Evolutionary conservation across 2,888 invertebrate genomes (phyloP), one percentile per base, ranked within the genome.

Genomic region (Diogma glabrata): DNA sequence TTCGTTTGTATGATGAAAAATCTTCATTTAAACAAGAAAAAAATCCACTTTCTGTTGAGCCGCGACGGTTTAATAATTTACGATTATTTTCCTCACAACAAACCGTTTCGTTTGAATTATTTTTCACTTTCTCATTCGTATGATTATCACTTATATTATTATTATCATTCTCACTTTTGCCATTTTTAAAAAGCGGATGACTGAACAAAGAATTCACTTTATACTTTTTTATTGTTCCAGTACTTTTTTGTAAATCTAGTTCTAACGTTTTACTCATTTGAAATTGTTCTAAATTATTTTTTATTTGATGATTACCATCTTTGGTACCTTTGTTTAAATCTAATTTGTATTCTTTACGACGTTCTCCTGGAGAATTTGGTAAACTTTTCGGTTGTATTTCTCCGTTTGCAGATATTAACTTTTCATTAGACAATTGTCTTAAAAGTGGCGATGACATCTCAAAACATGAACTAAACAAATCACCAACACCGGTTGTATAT

Each of bases 1-100:
- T 48, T 14, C 30, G 22, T 30, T 54, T 60, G 59, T 72, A 72
- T 57, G 65, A 70, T 52, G 78, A 77, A 56, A 81, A 77, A 64
- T 85, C 85, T 64, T 85, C 86, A 61, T 87, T 87, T 56, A 87
- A 84, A 60, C 87, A 88, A 51, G 88, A 88, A 75, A 88, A 91
- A 65, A 91, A 90, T 17, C 91, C 91, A 58, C 87, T 87, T 67
- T 91, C 91, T 66, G 89, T 89, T 17, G 89, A 90, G 52, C 87
- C 90, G 45, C 89, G 77, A 16, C 89, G 72, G 26, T 81, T 75
- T n/a, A 82, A 69, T n/a, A 64, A 61, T 47, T 57, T 67, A 60
- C 24, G 63, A 61, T 64, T 51, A 60, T 57, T 58, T 58, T 33
- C 46, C 3, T 40, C 47, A 61, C 10, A 61, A 51, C 49, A 53